Conservation (phyloP, 2,888 invertebrate genomes). For the Drosophila maculinotata region DNA sequence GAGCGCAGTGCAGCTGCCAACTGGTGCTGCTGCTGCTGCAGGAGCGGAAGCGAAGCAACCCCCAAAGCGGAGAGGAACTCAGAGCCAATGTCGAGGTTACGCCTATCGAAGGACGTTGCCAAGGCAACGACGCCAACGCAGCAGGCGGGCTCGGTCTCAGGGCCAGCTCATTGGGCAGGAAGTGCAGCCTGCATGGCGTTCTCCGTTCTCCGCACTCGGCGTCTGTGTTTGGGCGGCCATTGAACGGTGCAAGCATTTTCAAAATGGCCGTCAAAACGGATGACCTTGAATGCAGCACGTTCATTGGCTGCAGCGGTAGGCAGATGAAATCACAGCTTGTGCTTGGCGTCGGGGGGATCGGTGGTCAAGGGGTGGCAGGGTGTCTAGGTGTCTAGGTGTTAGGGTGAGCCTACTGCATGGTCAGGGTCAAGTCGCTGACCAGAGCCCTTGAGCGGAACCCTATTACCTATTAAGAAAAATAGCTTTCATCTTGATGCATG, state of each 20-base stretch:
- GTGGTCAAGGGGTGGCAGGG: background rate
- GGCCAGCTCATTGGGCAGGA: constrained; percentile 73
- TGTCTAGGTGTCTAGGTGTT: background rate
- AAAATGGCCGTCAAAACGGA: constrained; percentile 75
- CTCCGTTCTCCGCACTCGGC: background rate
- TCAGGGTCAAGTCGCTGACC: constrained; percentile 2
- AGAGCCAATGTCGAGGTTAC: constrained; percentile 81
- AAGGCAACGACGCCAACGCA: constrained; percentile 61
- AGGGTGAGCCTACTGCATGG: constrained; percentile 14
- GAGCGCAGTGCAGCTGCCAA: constrained; percentile 40
- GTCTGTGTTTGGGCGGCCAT: constrained; percentile 66
- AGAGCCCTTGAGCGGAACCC: background rate
- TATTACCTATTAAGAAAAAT: background rate
- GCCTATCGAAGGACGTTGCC: constrained; percentile 75
- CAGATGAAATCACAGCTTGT: background rate
- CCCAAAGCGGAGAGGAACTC: constrained; percentile 48
- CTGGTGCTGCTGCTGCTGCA: constrained; percentile 15
- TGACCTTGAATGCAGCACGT: constrained; percentile 77
- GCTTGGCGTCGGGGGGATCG: background rate
- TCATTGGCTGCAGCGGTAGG: constrained; percentile 63
- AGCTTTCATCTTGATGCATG: background rate
- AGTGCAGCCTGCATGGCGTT: constrained; percentile 54
- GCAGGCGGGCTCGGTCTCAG: constrained; percentile 56
- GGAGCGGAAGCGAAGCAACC: constrained; percentile 61
- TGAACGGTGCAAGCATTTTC: constrained; percentile 57